Evolutionary conservation across 2,113 vertebrate genomes (phyloP).

Genomic region (Nyctibius bracteatus): DNA sequence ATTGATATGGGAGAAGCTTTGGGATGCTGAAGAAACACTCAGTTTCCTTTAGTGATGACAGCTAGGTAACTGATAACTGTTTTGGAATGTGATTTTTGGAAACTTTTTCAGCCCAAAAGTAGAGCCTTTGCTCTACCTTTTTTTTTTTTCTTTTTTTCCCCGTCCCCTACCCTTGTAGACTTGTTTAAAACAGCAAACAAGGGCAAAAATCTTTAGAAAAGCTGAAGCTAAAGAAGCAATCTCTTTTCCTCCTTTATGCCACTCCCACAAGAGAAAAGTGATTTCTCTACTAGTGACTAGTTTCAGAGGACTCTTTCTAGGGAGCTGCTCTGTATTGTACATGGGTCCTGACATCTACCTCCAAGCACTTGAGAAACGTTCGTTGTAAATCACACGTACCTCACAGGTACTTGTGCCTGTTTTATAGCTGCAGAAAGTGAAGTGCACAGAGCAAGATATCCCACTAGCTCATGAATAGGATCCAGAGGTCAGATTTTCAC

Average conservation of each 20-base stretch:
- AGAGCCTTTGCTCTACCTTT: neutral
- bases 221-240: neutral
- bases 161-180: neutral
- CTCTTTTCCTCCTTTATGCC: neutral
- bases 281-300: neutral
- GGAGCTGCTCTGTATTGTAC: neutral
- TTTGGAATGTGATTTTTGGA: neutral
- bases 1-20: neutral
- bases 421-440: neutral
- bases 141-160: accelerated
- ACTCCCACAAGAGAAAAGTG: neutral
- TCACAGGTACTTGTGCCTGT: neutral
- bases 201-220: neutral
- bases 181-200: neutral
- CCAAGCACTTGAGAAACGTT: neutral
- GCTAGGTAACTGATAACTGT: neutral
- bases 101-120: neutral
- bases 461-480: neutral
- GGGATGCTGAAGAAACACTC: neutral
- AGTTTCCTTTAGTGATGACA: neutral
- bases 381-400: neutral
- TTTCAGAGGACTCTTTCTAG: neutral
- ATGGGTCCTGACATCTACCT: neutral
- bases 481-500: neutral
- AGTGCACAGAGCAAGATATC: neutral